Conservation (phyloP, 1,140 invertebrate species). For the Pachypsylla venusta region DNA sequence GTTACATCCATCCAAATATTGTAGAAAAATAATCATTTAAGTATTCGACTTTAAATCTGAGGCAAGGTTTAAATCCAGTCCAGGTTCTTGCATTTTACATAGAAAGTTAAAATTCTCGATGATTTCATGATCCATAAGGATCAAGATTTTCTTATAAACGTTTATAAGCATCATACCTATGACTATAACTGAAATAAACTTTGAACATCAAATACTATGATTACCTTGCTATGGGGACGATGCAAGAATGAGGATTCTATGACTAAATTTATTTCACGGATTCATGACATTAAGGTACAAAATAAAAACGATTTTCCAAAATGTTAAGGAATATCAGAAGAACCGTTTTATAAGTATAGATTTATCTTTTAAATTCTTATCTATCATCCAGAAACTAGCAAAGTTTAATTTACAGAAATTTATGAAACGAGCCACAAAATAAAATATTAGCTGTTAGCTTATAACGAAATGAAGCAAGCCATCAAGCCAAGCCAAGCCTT, state of each 20-base stretch:
- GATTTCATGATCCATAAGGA: no score
- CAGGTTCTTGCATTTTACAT: no score
- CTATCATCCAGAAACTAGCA: not conserved
- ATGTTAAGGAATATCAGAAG: not conserved
- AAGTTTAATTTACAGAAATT: not conserved
- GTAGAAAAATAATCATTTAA: no score
- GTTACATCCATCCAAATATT: no score
- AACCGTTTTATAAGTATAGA: not conserved
- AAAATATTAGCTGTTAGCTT: no score
- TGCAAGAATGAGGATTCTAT: not conserved
- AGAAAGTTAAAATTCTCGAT: no score
- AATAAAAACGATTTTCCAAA: not conserved
- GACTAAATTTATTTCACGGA: not conserved
- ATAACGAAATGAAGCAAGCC: not conserved
- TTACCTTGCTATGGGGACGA: not conserved
- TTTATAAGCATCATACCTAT: no score
- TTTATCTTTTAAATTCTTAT: constrained; percentile 9
- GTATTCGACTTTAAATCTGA: no score
- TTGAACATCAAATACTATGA: not conserved
- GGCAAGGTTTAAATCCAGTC: no score
- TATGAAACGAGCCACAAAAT: not conserved
- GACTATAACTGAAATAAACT: not conserved
- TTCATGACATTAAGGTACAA: not conserved
- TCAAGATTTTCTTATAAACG: no score
- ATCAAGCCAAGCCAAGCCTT: not conserved